Base-by-base conservation (phyloP, 1,140 invertebrate species). In the Brachionus paranguensis region DNA sequence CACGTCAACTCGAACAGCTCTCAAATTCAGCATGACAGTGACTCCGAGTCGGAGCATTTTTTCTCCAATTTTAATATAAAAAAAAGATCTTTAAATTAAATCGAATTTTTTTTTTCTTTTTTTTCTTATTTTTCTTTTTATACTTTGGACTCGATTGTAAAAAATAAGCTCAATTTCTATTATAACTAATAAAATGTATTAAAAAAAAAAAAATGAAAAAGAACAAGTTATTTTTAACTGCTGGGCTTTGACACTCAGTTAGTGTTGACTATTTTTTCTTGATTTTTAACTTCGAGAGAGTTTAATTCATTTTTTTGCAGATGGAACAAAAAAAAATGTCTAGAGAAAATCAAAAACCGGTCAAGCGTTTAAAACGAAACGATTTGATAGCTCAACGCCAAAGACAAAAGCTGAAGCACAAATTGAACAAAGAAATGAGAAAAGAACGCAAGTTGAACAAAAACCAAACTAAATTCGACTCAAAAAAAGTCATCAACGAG, bases 1-100 rank as follows among this genome's bases (percentile, higher is more conserved):
- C n/a, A n/a, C n/a, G n/a, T n/a, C 24, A 76, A 76, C 27, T 76
- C 72, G 24, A 50, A 76, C 43, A 76, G 72, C 20, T 50, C 41
- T 50, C 72, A 76, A 50, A 76, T 50, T 29, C 41, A 76, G 12
- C 72, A 76, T 50, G 72, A 76, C 43, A 76, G 72, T 76, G 72
- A 76, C 47, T 76, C 72, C 20, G 72, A 76, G 50, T 76, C 72
- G 1, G 72, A 76, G 27, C 41, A 76, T 50, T 76, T 76, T 29
- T 76, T 76, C n/a, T 76, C 72, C 12, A 76, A 76, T 76, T 76
- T 76, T 76, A 76, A 76, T 47, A 76, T 76, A 10, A 76, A 76
- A 76, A 76, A 76, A 76, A 76, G 72, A 76, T 27, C 72, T 50
- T 20, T 76, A 76, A 76, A 76, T 50, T 76, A 76, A 76, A 37